Base-by-base conservation (phyloP, 2,797 vertebrate genomes). In the Enteromius afrohamiltoni region DNA sequence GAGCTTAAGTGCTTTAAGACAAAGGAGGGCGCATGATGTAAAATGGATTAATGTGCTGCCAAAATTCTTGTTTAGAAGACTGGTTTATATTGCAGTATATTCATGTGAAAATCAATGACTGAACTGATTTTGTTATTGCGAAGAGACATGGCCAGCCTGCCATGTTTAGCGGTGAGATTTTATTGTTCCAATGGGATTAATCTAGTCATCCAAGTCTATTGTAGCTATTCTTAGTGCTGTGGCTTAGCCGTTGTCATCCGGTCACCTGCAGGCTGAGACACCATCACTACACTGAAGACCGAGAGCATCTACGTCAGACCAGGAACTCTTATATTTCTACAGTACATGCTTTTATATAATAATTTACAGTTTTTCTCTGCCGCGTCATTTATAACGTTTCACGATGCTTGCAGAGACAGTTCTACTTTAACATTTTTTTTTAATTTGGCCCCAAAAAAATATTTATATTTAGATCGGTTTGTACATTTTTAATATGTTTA, bases 181-280 rank as follows among this genome's bases (percentile, higher is more conserved):
- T 85, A 60, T 79, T 83, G 67, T 83, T 85, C 49, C 26, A 80
- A 82, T 47, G 64, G 69, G 87, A 84, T 85, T 86, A 88, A 83
- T 85, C 80, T 40, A n/a, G 49, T 75, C 79, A 77, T 83, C 34
- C 74, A 71, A 60, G 71, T 78, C 77, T 83, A 80, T 79, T 82
- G 74, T 51, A 70, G 74, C 83, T 86, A 85, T 85, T 86, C 86
- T 83, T 85, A 79, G 42, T 31, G 62, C 80, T 13, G 29, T 29
- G 58, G 49, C 68, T 85, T 76, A 86, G 55, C 68, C 80, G 85
- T 55, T 62, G 53, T 55, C 81, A 68, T 81, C 73, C 49, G 60
- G 73, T 85, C 77, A 77, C 71, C 75, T 82, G 45, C 21, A 17
- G 75, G 19, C 17, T 5, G 40, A 40, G 64, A 45, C 8, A 49